These are phyloP conservation scores for Heliconius hortense DNA, from an alignment of 2,888 invertebrate species.

Conservation along the genomic window DNA sequence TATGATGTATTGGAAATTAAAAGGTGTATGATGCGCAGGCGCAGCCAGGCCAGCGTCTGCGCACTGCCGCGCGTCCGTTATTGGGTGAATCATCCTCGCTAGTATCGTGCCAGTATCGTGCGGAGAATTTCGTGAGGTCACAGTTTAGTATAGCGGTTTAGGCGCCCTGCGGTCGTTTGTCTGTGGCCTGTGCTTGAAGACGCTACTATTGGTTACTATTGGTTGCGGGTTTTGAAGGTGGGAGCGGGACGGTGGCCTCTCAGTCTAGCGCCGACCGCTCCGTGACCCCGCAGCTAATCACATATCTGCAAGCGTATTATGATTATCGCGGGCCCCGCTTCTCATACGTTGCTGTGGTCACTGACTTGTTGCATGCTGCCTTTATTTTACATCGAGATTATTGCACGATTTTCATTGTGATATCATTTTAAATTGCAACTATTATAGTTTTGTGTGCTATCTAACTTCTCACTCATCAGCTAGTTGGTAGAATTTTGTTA, in stretches of 20 bases:
- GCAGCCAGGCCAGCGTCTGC: slow-evolving; percentile 60
- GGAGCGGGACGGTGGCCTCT: slow-evolving; percentile 60
- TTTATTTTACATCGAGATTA: slow-evolving; percentile 50
- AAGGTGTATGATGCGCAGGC: slow-evolving; percentile 32
- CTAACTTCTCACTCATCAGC: slow-evolving; percentile 16
- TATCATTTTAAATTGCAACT: slow-evolving; percentile 36
- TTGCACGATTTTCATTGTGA: slow-evolving; percentile 43
- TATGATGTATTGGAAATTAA: slow-evolving; percentile 26
- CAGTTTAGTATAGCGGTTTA: slow-evolving; percentile 81
- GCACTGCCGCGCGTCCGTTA: slow-evolving; percentile 59
- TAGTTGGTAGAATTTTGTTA: not conserved
- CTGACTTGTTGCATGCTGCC: slow-evolving; percentile 62
- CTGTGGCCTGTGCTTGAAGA: slow-evolving; percentile 52
- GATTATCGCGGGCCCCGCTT: slow-evolving; percentile 77
- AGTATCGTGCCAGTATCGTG: slow-evolving; percentile 69
- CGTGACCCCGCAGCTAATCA: slow-evolving; percentile 80
- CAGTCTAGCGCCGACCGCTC: slow-evolving; percentile 78
- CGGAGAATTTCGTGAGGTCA: slow-evolving; percentile 81
- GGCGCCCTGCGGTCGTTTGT: slow-evolving; percentile 77
- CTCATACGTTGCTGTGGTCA: slow-evolving; percentile 76
- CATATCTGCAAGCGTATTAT: slow-evolving; percentile 81
- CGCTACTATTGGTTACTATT: slow-evolving; percentile 47
- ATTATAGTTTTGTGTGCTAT: slow-evolving; percentile 28
- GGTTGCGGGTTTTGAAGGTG: slow-evolving; percentile 45
- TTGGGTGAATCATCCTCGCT: slow-evolving; percentile 71